These are phyloP conservation scores for Orthonychiurus folsomi DNA, from an alignment of 2,888 invertebrate genomes.

Conservation along the genomic window DNA sequence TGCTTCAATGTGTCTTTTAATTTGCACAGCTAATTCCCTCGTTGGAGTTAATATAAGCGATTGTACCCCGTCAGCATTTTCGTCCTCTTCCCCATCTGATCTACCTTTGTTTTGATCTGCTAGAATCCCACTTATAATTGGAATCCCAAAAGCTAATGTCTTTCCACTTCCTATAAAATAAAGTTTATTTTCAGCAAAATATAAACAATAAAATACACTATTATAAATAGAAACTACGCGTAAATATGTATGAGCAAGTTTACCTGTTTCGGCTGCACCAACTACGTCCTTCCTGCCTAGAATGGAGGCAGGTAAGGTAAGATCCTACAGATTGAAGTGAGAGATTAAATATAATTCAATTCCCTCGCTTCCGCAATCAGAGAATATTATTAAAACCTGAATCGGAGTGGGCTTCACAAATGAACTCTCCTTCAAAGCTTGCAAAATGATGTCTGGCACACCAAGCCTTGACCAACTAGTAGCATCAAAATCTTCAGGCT, in stretches of 20 bases:
- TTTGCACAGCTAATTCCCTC: conserved; percentile 89
- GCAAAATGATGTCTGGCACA: conserved; percentile 60
- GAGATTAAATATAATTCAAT: no score
- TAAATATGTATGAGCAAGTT: no score
- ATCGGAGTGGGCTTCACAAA: conserved; percentile 81
- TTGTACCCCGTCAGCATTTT: conserved; percentile 51
- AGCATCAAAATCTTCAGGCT: conserved; percentile 42
- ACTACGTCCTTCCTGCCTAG: conserved; percentile 81
- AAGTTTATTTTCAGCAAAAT: no score
- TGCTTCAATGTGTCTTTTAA: conserved; percentile 71
- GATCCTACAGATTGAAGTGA: conserved; percentile 43
- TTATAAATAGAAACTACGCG: no score
- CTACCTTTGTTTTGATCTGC: conserved; percentile 51
- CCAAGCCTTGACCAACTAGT: conserved; percentile 46
- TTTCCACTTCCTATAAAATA: conserved; percentile 99
- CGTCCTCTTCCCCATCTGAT: conserved; percentile 23
- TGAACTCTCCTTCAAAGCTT: conserved; percentile 63
- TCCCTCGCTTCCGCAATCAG: no score
- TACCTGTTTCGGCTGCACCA: conserved; percentile 98
- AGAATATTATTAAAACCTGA: conserved; percentile 52
- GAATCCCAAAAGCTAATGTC: conserved; percentile 94
- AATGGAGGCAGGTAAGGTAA: conserved; percentile 72
- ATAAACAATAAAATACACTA: no score
- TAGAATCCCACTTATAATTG: conserved; percentile 77
- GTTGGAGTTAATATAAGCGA: conserved; percentile 91